Percentiles rank a stretch among this genome's conserved stretches.
Conservation (phyloP, 2,888 invertebrate species). For the Erebia ligea region DNA sequence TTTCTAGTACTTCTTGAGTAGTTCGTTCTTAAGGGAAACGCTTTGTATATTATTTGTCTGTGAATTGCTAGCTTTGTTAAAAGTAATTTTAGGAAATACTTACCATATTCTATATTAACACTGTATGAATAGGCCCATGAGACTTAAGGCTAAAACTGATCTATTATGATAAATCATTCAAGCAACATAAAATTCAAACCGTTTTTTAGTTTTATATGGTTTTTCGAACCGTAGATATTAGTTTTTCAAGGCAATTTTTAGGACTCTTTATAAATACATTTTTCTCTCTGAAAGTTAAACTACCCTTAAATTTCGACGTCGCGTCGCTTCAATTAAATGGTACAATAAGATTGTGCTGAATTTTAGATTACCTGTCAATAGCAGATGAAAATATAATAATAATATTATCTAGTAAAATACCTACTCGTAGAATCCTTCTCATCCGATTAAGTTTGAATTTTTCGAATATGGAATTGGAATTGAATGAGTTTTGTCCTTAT, state of each 20-base stretch:
- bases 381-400: background rate
- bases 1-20: no score
- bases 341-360: background rate
- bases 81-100: background rate
- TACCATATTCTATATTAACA: background rate
- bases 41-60: background rate
- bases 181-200: no score
- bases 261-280: no score
- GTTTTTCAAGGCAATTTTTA: no score
- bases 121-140: no score
- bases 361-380: slow-evolving; percentile 11
- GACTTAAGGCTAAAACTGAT: background rate
- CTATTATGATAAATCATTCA: no score
- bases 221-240: no score
- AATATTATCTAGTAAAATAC: background rate
- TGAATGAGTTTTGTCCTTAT: background rate
- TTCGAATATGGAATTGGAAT: background rate
- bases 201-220: no score
- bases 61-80: background rate
- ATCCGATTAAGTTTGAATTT: background rate
- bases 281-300: no score
- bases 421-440: background rate
- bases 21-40: background rate
- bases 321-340: background rate
- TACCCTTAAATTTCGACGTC: background rate